Conservation (phyloP, 2,113 vertebrate species). For the Hydrochoerus hydrochaeris region DNA sequence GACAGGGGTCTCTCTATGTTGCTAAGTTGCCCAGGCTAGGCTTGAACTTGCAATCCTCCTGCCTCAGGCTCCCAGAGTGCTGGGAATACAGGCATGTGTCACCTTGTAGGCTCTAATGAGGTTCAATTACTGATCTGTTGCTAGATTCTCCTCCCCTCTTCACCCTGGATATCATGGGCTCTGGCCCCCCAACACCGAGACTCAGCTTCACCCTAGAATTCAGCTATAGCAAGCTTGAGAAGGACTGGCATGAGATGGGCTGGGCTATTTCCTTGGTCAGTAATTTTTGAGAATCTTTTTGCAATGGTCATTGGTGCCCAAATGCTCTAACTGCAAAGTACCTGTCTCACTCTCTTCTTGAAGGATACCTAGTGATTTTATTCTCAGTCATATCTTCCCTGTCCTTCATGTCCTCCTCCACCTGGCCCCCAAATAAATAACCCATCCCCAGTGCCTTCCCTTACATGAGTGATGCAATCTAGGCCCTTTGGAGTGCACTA, state of each 20-base stretch:
- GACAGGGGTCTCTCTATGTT: neutral
- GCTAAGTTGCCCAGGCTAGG: neutral
- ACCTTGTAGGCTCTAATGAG: neutral
- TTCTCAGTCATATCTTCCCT: neutral
- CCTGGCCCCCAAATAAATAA: neutral
- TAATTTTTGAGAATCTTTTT: neutral
- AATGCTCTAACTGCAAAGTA: neutral
- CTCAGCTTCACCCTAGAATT: neutral
- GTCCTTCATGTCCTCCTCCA: neutral
- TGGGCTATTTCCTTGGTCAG: neutral
- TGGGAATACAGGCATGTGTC: neutral
- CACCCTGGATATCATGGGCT: no score
- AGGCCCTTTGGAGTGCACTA: neutral
- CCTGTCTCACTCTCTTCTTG: rapidly evolving
- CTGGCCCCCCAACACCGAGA: no score
- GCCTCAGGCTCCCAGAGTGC: neutral
- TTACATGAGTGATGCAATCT: neutral
- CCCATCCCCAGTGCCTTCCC: neutral
- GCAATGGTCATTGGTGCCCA: neutral
- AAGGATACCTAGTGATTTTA: rapidly evolving
- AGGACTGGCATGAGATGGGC: neutral
- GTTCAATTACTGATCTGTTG: neutral
- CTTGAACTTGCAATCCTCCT: neutral
- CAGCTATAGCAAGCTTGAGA: neutral
- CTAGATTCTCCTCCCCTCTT: neutral